These are phyloP conservation scores for Oryzias sinensis DNA, from an alignment of 2,797 vertebrate genomes.

Conservation along the genomic window DNA sequence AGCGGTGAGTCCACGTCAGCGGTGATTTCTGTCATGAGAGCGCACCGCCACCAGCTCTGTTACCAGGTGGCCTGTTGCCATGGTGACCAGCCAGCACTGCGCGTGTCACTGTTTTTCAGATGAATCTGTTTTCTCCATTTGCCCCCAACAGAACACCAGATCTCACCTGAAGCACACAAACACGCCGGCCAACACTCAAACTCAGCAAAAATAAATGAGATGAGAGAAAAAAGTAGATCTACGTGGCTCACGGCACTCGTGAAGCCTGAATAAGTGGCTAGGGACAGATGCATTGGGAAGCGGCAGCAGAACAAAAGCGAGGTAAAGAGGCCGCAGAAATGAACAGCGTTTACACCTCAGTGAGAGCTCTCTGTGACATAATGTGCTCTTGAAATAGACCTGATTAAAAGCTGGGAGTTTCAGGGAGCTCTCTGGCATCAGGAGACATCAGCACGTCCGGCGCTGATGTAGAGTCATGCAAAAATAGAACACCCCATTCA, in stretches of 20 bases:
- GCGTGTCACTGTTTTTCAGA: conserved; percentile 22
- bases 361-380: not conserved
- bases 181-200: not conserved
- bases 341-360: too few species aligned
- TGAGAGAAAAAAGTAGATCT: too few species aligned
- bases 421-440: too few species aligned
- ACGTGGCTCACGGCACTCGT: too few species aligned
- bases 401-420: too few species aligned
- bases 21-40: conserved; percentile 20
- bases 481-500: too few species aligned
- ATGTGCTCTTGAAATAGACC: not conserved
- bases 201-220: not conserved
- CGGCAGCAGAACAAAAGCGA: too few species aligned
- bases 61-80: conserved; percentile 64
- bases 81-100: conserved; percentile 40
- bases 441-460: too few species aligned
- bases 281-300: too few species aligned
- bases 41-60: conserved; percentile 29
- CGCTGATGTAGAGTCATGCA: too few species aligned
- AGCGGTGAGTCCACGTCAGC: conserved; percentile 28
- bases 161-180: conserved; percentile 1
- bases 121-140: conserved; percentile 51
- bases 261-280: too few species aligned
- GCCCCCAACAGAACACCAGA: conserved; percentile 28
- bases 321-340: too few species aligned